A percentile compares a stretch with the other conserved stretches of the same genome.
phyloP scores from a whole-genome alignment of 2,888 invertebrate species.

The Trilocha varians region DNA sequence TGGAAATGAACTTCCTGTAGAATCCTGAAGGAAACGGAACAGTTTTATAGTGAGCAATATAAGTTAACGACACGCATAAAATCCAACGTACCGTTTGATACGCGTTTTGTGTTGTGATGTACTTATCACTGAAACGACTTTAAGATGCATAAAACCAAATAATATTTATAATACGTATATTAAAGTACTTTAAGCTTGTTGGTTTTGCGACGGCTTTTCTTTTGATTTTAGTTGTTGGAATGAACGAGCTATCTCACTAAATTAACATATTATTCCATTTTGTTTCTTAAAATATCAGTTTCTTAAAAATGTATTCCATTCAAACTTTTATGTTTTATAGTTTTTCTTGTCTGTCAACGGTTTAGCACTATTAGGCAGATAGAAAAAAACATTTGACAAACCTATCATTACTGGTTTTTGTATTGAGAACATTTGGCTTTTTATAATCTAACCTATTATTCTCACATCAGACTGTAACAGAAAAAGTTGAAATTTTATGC shows the following conservation, averaged over 20 bases:
- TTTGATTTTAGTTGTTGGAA: no score
- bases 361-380: no score
- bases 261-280: no score
- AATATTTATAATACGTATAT: constrained; percentile 1
- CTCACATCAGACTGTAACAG: background rate
- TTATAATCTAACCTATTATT: background rate
- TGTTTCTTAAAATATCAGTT: no score
- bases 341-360: no score
- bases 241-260: no score
- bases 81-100: constrained; percentile 28
- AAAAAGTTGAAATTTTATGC: constrained; percentile 36
- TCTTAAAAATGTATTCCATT: no score
- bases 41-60: constrained; percentile 53
- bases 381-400: no score
- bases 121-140: background rate
- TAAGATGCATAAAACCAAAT: constrained; percentile 8
- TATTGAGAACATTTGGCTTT: constrained; percentile 17
- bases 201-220: no score
- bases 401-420: constrained; percentile 10
- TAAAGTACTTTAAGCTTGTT: background rate
- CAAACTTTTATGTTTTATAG: no score
- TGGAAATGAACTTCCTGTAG: constrained; percentile 26
- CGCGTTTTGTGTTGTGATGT: constrained; percentile 5
- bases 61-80: constrained; percentile 54
- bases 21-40: constrained; percentile 40